These are phyloP conservation scores for Acridotheres tristis DNA, from an alignment of 2,797 vertebrate genomes.

Conservation along the genomic window DNA sequence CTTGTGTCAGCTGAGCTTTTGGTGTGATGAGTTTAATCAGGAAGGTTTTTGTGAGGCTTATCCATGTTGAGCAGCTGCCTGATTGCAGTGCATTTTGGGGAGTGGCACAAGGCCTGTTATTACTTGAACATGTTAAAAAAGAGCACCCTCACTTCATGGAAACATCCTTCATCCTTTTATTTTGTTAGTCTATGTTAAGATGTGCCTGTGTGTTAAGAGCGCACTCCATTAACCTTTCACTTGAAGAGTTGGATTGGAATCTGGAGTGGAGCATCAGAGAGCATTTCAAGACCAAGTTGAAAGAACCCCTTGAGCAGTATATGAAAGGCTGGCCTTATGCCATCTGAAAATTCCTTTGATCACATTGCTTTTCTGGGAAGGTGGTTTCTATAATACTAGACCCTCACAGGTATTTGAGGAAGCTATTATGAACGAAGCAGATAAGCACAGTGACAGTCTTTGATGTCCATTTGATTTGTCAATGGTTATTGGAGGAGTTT, in stretches of 20 bases:
- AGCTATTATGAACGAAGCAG: constrained; percentile 7
- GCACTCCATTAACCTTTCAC: background rate
- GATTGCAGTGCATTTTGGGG: background rate
- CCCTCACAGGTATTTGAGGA: constrained; percentile 55
- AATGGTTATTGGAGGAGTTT: constrained; percentile 5
- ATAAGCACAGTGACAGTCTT: constrained; percentile 28
- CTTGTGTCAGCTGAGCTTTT: background rate
- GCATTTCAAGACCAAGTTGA: constrained; percentile 11
- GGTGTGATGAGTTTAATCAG: background rate
- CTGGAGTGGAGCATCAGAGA: background rate
- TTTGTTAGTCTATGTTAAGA: background rate
- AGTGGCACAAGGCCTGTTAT: background rate
- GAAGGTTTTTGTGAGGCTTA: background rate
- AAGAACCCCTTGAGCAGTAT: background rate
- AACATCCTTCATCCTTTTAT: background rate
- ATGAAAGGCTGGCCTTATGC: background rate
- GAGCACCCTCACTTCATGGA: background rate
- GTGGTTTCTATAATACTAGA: background rate
- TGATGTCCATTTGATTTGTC: constrained; percentile 47
- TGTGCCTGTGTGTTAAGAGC: background rate
- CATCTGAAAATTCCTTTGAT: constrained; percentile 39
- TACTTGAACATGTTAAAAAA: background rate
- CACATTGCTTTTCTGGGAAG: constrained; percentile 17
- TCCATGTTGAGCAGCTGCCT: background rate
- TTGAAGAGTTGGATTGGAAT: background rate